Conservation (phyloP, 2,113 vertebrate species). For the Phyllopteryx taeniolatus region DNA sequence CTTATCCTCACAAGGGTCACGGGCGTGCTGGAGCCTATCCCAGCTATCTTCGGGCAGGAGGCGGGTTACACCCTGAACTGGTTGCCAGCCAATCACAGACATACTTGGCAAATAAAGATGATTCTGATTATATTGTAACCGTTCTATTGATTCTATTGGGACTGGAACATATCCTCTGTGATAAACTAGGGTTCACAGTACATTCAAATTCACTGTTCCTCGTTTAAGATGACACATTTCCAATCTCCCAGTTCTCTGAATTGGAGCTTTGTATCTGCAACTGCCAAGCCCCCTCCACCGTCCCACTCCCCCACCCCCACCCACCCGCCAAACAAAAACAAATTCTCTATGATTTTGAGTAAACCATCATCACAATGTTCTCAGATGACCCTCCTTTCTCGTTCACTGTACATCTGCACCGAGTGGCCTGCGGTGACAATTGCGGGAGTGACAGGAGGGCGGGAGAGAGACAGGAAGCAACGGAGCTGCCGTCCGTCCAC, state of each 20-base stretch:
- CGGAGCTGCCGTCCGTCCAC: slow-evolving; percentile 35
- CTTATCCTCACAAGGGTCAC: too few species aligned
- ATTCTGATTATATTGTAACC: too few species aligned
- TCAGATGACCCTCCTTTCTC: slow-evolving; percentile 25
- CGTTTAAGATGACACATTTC: background rate
- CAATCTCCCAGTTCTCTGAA: background rate
- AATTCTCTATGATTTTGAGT: slow-evolving; percentile 37
- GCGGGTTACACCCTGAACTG: too few species aligned
- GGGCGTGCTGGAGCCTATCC: too few species aligned
- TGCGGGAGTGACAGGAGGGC: slow-evolving; percentile 20
- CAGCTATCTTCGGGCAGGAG: too few species aligned
- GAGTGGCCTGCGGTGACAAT: slow-evolving; percentile 31
- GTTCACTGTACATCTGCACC: slow-evolving; percentile 34
- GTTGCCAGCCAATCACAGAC: too few species aligned
- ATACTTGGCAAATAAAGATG: too few species aligned
- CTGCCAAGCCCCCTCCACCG: slow-evolving; percentile 11
- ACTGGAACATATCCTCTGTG: too few species aligned
- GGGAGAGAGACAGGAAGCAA: slow-evolving; percentile 14
- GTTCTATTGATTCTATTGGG: too few species aligned
- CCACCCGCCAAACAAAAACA: slow-evolving; percentile 46
- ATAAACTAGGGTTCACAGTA: too few species aligned
- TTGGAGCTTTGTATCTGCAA: slow-evolving; percentile 23
- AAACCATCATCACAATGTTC: slow-evolving; percentile 44
- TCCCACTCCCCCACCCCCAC: too few species aligned
- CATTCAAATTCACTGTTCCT: background rate